A percentile compares a stretch with the other conserved stretches of the same genome.
Conservation (phyloP, 2,888 invertebrate species). For the Tubulanus polymorphus region DNA sequence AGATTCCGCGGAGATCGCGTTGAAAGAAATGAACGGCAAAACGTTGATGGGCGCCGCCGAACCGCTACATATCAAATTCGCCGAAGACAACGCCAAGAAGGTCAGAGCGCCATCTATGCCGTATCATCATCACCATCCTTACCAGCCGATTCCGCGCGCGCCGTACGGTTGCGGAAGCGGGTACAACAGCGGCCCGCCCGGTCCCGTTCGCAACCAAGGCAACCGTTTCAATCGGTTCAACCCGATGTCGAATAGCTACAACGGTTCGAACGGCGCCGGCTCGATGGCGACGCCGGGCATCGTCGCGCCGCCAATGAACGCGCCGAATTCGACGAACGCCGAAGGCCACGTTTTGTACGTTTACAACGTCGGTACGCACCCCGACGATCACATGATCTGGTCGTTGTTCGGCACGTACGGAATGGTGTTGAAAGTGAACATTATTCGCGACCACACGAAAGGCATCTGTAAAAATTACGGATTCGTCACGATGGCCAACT, state of each 20-base stretch:
- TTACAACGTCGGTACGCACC: conserved; percentile 4
- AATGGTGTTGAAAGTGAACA: not conserved
- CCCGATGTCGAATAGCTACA: not conserved
- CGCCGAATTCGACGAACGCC: not conserved
- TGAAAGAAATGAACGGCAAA: conserved; percentile 73
- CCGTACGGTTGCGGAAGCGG: conserved; percentile 3
- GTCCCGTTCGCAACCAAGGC: conserved; percentile 25
- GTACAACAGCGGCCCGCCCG: not conserved
- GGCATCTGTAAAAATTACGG: not conserved
- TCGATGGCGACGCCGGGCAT: not conserved
- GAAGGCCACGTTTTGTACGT: not conserved
- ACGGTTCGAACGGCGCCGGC: not conserved
- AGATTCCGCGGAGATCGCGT: conserved; percentile 86
- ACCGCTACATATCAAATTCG: conserved; percentile 78
- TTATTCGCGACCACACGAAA: not conserved
- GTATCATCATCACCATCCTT: not conserved
- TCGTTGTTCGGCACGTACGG: conserved; percentile 1
- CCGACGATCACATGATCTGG: not conserved
- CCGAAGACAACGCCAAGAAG: conserved; percentile 68
- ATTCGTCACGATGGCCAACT: conserved; percentile 5
- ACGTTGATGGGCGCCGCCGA: conserved; percentile 79
- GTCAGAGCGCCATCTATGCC: conserved; percentile 21
- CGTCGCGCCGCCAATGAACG: not conserved
- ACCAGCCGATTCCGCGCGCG: conserved; percentile 1
- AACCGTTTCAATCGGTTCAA: conserved; percentile 21